Conservation (phyloP, 2,888 invertebrate species). For the Sycophila texana region DNA sequence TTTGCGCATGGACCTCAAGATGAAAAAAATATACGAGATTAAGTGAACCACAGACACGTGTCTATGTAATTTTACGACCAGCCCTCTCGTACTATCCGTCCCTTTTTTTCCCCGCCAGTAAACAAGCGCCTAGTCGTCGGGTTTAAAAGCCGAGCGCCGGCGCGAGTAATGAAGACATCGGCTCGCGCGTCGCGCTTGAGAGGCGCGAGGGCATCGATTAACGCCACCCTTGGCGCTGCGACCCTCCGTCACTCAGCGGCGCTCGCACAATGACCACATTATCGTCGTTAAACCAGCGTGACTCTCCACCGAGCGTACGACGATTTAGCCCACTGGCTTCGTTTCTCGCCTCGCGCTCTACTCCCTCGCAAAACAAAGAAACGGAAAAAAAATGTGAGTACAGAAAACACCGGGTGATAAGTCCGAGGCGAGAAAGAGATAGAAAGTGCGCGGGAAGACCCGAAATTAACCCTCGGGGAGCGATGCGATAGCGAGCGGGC, state of each 20-base stretch:
- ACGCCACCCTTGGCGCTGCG: conserved; percentile 25
- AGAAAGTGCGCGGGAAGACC: not conserved
- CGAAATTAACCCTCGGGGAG: conserved; percentile 23
- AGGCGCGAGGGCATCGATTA: conserved; percentile 48
- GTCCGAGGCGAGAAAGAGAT: not conserved
- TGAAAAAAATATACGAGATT: conserved; percentile 46
- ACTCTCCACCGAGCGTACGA: conserved; percentile 68
- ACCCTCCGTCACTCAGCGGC: conserved; percentile 37
- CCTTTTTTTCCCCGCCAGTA: not conserved
- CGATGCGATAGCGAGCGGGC: not conserved
- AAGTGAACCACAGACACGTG: conserved; percentile 19
- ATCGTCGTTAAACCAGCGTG: conserved; percentile 69
- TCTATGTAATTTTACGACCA: conserved; percentile 8
- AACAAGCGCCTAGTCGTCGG: not conserved
- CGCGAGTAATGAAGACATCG: conserved; percentile 39
- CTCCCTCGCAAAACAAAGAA: not conserved
- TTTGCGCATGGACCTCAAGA: conserved; percentile 38
- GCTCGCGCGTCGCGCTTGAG: not conserved
- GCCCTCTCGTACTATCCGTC: not conserved
- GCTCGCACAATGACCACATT: conserved; percentile 66
- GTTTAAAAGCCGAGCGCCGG: conserved; percentile 22
- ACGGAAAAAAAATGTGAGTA: not conserved
- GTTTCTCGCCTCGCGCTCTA: conserved; percentile 63
- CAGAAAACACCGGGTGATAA: not conserved
- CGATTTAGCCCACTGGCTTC: conserved; percentile 66